Base-by-base conservation (phyloP, 2,888 invertebrate species). In the Odontocerum albicorne region DNA sequence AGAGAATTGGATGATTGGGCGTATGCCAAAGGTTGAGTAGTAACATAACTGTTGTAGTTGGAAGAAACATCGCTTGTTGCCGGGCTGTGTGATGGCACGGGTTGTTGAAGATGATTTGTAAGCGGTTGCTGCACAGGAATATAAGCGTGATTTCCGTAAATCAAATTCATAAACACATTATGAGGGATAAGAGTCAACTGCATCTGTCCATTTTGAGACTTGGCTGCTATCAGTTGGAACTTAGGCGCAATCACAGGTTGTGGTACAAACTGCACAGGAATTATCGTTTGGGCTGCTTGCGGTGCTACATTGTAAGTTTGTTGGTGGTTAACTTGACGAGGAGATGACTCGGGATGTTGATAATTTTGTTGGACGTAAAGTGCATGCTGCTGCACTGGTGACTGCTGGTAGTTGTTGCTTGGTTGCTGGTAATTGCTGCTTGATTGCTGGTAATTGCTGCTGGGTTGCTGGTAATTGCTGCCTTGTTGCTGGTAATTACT, bases 351-450 rank as follows among this genome's bases (percentile, higher is more conserved):
- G 67, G 60, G 2, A 15, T 71, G 70, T 1, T 65, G 61, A 19
- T 66, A 68, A 1, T 67, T 61, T 53, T 65, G 70, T 2, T 4
- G 10, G 10, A 10, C 27, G 6, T n/a, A n/a, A n/a, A n/a, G n/a
- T n/a, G 13, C 3, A 40, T 4, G 20, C 40, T 20, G 40, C 66
- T 58, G 1, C 70, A 62, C 1, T 69, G 59, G 46, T 73, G 75
- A 6, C 3, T 40, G 16, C 17, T 17, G 57, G 76, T 77, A 60
- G 21, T 64, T 71, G 10, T 63, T 63, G 1, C 65, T 65, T 62
- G 75, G 75, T 60, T 63, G 73, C 1, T 75, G 77, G 55, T 76
- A 75, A 59, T 75, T 1, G 75, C 72, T 59, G 68, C 75, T 1
- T n/a, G n/a, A n/a, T n/a, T n/a, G n/a, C n/a, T n/a, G n/a, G n/a